phyloP scores from a whole-genome alignment of 2,797 vertebrate species.

The Vultur gryphus region DNA sequence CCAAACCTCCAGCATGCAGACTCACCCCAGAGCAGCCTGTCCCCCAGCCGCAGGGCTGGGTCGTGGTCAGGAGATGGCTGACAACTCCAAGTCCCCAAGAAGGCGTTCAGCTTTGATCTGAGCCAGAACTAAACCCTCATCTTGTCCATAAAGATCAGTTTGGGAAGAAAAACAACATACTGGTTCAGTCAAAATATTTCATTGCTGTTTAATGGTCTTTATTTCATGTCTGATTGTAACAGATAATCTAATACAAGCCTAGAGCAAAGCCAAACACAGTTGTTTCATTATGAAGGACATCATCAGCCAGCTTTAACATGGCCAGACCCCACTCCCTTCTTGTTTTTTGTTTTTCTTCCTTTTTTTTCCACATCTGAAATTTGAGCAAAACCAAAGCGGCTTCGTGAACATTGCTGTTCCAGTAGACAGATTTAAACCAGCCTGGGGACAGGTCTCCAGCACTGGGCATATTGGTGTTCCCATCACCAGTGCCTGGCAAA shows the following conservation, averaged over 20 bases:
- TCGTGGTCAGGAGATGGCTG: not conserved
- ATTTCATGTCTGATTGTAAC: slow-evolving; percentile 15
- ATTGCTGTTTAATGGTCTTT: not conserved
- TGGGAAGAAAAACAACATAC: not conserved
- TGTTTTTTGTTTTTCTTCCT: not conserved
- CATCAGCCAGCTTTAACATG: not conserved
- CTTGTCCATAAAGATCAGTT: slow-evolving; percentile 18
- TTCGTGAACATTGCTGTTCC: not conserved
- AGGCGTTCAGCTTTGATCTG: not conserved
- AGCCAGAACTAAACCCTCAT: not conserved
- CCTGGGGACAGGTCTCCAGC: not conserved
- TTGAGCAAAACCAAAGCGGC: not conserved
- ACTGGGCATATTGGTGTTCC: not conserved
- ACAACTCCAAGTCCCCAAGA: not conserved
- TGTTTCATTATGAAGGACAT: slow-evolving; percentile 15
- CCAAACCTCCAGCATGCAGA: not conserved
- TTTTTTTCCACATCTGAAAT: not conserved
- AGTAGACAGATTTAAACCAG: not conserved
- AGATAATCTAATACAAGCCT: slow-evolving; percentile 35
- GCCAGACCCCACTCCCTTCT: not conserved
- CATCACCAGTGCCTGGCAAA: not conserved
- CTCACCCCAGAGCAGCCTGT: not conserved
- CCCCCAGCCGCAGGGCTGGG: rapidly evolving
- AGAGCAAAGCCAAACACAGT: slow-evolving; percentile 22
- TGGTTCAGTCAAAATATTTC: slow-evolving; percentile 50